Evolutionary conservation across 2,888 invertebrate genomes (phyloP).

Genomic region (Thecophora atra): DNA sequence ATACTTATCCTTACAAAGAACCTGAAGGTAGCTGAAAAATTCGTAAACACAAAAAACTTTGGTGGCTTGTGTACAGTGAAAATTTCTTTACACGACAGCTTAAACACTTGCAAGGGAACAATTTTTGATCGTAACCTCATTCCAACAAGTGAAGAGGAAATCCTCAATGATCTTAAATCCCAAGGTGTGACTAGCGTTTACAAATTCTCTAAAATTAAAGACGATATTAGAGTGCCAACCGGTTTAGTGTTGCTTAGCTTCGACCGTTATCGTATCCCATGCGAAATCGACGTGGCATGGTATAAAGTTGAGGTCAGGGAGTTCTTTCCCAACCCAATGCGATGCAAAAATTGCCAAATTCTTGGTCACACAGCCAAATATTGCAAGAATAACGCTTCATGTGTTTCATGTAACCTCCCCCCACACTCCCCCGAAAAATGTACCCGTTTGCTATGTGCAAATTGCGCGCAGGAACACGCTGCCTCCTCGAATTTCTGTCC

Average conservation of each 20-base stretch:
- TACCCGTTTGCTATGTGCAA: no score
- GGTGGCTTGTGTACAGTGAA: neutral
- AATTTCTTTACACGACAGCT: no score
- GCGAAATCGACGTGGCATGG: no score
- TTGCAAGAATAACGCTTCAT: no score
- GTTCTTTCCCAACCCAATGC: neutral
- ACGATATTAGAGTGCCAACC: neutral
- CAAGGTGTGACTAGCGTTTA: conserved; percentile 3
- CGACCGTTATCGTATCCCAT: no score
- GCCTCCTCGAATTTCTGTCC: neutral
- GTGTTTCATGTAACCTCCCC: no score
- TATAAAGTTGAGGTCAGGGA: no score
- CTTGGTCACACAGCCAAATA: neutral
- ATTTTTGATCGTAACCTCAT: conserved; percentile 16
- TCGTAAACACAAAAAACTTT: neutral
- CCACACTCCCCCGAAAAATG: no score
- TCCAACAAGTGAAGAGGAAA: neutral
- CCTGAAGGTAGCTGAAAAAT: neutral
- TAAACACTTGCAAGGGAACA: conserved; percentile 8
- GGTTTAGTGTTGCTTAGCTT: no score
- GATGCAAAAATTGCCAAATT: neutral
- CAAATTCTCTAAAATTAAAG: neutral
- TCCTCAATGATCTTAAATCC: conserved; percentile 13
- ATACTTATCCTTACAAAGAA: conserved; percentile 10
- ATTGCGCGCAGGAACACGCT: no score